Evolutionary conservation across 2,797 vertebrate genomes (phyloP), one percentile per base, ranked within the genome.

Genomic region (Alexandromys oeconomus): DNA sequence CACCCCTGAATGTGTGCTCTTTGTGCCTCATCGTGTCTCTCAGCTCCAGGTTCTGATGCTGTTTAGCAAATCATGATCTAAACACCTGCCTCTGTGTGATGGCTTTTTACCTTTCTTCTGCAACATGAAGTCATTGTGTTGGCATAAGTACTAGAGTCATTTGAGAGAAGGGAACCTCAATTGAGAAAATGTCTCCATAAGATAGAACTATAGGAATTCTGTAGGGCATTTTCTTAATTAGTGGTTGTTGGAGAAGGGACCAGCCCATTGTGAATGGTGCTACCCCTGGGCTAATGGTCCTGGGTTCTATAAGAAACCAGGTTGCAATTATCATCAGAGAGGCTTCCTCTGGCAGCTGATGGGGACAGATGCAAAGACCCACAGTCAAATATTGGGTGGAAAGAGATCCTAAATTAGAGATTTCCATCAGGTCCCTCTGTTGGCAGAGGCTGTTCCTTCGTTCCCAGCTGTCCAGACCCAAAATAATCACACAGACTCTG

Each of bases 71-170:
- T 3, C 7, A 15, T 3, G 10, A 9, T 7, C 61, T 15, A 7
- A 59, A 34, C 1, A 0, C 40, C 78, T 63, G 12, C 25, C 40
- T 94, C 14, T 31, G 13, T 61, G 31, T 7, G 54, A 46, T 46
- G 40, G 27, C 31, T 92, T 63, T 31, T 17, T 9, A 10, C 25
- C 0, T 9, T 29, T 1, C n/a, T 14, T 43, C 74, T 81, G 59
- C 15, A 54, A 43, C 43, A 61, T 67, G 21, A 14, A 0, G 0
- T 4, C 34, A 1, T 46, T 54, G 14, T 0, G 1, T 59, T 63
- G 14, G 34, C 57, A 63, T 59, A 82, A 14, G 14, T 40, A 12
- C 71, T 73, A 73, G 37, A 40, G 71, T 73, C 71, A 73, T 43
- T 4, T 73, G 37, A 73, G 71, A 40, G 37, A 23, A 25, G n/a